Base-by-base conservation (phyloP, 2,113 vertebrate genomes). In the Columba livia region DNA sequence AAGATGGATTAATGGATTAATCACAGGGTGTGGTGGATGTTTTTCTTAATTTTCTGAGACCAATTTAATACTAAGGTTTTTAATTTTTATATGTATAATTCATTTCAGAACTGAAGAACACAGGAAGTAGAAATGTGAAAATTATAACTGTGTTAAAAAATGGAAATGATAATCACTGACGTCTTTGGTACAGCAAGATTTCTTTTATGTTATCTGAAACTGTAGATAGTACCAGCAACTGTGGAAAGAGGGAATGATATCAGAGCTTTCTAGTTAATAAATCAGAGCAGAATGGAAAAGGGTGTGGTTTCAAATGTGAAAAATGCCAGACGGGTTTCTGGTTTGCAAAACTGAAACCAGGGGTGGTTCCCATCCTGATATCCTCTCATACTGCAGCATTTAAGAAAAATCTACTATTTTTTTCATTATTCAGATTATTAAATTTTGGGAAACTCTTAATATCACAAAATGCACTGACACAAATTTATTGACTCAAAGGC, bases 1-100 rank as follows among this genome's bases (percentile, higher is more conserved):
- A 96, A 92, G 88, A 90, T 29, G 64, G 91, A 93, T 95, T 96
- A 91, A 97, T 91, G 71, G 88, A 93, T 92, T 94, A 93, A 96
- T 97, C 88, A 94, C 77, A 86, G 95, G 94, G 95, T 86, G 94
- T 0, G 81, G 95, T 86, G 31, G 48, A 94, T 86, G 31, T 67
- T 85, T 90, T 96, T 92, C 89, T 93, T 93, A 81, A 56, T 61
- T 69, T 65, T 88, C 88, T 83, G 65, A 83, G 50, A 74, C 53
- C 15, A 34, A 61, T 88, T 86, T 86, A 84, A 75, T 93, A 51
- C 26, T 38, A 84, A 74, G 23, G 57, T 12, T 12, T 85, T 54
- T 36, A 19, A 25, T 85, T 89, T 58, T 70, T 32, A 26, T 15
- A 5, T 26, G 20, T 19, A 40, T 88, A 83, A 93, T 86, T 92